These are phyloP conservation scores for Amphiprion percula DNA, from an alignment of 2,113 vertebrate genomes.

Conservation along the genomic window DNA sequence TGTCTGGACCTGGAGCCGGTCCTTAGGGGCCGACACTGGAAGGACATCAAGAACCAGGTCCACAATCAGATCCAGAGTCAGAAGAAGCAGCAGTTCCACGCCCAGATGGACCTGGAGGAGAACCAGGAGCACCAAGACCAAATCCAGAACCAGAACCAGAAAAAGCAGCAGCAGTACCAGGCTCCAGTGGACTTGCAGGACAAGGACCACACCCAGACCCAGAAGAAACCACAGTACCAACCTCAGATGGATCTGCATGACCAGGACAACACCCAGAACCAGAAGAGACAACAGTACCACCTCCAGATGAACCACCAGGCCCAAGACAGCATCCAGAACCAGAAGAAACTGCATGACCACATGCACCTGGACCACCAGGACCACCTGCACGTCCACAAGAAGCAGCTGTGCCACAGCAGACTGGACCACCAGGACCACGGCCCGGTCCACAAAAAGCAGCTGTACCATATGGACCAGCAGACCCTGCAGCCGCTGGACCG, in stretches of 20 bases:
- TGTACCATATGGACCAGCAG: conserved; percentile 54
- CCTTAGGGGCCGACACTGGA: conserved; percentile 72
- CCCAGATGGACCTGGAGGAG: conserved; percentile 63
- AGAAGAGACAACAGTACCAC: conserved; percentile 34
- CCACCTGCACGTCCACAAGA: conserved; percentile 44
- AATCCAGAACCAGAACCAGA: conserved; percentile 46
- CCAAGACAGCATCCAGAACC: conserved; percentile 24
- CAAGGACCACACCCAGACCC: conserved; percentile 33
- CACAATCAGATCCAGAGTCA: conserved; percentile 76
- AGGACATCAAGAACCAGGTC: conserved; percentile 74
- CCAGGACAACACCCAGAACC: conserved; percentile 34
- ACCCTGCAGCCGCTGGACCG: conserved; percentile 41
- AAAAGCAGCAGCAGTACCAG: conserved; percentile 44
- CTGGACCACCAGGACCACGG: conserved; percentile 32
- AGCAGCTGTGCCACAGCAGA: conserved; percentile 31
- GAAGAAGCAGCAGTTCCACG: conserved; percentile 71
- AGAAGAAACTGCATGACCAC: conserved; percentile 35
- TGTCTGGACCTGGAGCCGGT: conserved; percentile 70
- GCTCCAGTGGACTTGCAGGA: conserved; percentile 6
- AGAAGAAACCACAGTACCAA: conserved; percentile 41
- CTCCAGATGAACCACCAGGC: conserved; percentile 34
- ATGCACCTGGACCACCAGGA: conserved; percentile 44
- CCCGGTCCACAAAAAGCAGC: conserved; percentile 49
- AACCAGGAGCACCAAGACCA: conserved; percentile 52
- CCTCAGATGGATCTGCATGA: conserved; percentile 35